Conservation (phyloP, 1,140 invertebrate species). For the Battus philenor region DNA sequence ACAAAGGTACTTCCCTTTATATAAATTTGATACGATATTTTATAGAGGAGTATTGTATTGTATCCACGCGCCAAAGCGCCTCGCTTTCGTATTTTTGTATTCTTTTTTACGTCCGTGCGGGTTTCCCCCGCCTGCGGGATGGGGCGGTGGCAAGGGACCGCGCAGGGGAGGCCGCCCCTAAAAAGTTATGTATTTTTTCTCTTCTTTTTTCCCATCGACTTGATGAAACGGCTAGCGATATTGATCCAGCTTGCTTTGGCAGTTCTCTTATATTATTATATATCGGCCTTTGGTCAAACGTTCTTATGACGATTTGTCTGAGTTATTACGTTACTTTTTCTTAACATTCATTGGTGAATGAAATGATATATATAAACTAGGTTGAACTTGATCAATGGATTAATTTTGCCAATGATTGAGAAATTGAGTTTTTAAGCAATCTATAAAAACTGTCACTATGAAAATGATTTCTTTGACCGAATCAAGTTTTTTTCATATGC, state of each 20-base stretch:
- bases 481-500: too few relatives aligned
- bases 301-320: too few relatives aligned
- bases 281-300: too few relatives aligned
- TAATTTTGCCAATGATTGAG: too few relatives aligned
- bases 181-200: conserved; percentile 75
- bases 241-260: conserved; percentile 54
- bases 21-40: conserved; percentile 69
- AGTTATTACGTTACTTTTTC: too few relatives aligned
- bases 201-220: conserved; percentile 72
- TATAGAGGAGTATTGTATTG: conserved; percentile 48
- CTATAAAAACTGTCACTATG: too few relatives aligned
- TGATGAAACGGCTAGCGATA: conserved; percentile 66
- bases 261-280: too few relatives aligned
- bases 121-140: conserved; percentile 27
- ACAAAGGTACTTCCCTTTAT: conserved; percentile 57
- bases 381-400: too few relatives aligned
- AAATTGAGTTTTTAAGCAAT: too few relatives aligned
- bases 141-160: conserved; percentile 30
- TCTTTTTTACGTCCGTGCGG: conserved; percentile 40
- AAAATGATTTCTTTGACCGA: too few relatives aligned
- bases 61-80: conserved; percentile 52
- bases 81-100: conserved; percentile 42
- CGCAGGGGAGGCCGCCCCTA: conserved; percentile 50
- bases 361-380: too few relatives aligned
- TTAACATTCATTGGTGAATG: too few relatives aligned